Base-by-base conservation (phyloP, 2,888 invertebrate species). In the Nineta flava region DNA sequence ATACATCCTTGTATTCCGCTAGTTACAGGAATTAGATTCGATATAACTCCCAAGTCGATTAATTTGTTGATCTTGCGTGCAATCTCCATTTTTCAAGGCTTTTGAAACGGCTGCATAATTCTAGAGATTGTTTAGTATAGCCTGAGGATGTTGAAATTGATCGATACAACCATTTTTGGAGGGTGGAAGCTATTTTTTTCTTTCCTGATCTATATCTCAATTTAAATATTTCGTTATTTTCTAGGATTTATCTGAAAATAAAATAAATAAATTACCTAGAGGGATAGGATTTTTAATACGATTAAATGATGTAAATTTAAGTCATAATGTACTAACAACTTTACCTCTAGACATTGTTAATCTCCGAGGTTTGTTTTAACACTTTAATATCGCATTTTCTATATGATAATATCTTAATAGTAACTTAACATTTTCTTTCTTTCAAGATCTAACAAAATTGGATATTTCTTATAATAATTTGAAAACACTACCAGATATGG, bases 251-350 rank as follows among this genome's bases (percentile, higher is more conserved):
- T 86, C 87, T 34, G 72, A 82, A 69, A 91, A 90, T 69, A 73
- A 78, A 60, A 66, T 93, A 67, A 71, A 71, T 55, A 68, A 65
- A 53, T 65, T 94, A 62, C 90, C 92, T 21, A 72, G 79, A 54
- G 87, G 87, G 60, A 77, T 92, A 72, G 88, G 88, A 55, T 90
- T 84, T 68, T 68, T 90, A 64, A 84, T 87, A 53, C 77, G 87
- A 57, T 70, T 88, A 63, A 77, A 76, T 50, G 77, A 81, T 61
- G 68, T 90, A 55, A 79, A 83, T 64, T 63, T 87, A 52, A 81
- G 83, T 56, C 72, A 84, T 68, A 90, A 90, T 67, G 73, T 78
- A 64, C 70, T 90, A 56, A 71, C 69, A 60, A 79, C 82, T 62
- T 65, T 91, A 58, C 88, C 88, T 38, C 78, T 82, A 52, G 90